These are phyloP conservation scores for Eupithecia inturbata DNA, from an alignment of 2,888 invertebrate genomes.

Conservation along the genomic window DNA sequence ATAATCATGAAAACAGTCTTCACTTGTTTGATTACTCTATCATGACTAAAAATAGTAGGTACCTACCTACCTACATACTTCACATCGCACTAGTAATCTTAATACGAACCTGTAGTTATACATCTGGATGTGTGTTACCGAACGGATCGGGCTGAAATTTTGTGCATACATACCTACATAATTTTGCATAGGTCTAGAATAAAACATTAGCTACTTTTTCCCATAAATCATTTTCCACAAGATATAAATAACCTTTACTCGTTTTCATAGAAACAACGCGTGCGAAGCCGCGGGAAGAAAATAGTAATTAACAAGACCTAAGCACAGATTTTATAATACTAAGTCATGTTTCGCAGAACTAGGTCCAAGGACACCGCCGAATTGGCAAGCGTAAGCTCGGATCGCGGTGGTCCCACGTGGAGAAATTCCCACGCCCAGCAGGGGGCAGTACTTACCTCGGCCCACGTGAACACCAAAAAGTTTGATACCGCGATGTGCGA, in stretches of 20 bases:
- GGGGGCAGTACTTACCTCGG: slow-evolving; percentile 55
- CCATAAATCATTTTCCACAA: not conserved
- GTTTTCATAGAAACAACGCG: not conserved
- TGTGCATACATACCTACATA: too few relatives aligned
- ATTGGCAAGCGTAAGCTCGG: slow-evolving; percentile 36
- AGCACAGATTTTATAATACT: too few relatives aligned
- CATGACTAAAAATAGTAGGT: too few relatives aligned
- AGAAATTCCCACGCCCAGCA: slow-evolving; percentile 67
- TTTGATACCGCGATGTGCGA: slow-evolving; percentile 52
- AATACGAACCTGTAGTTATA: too few relatives aligned
- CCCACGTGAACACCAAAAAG: slow-evolving; percentile 37
- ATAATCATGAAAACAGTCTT: too few relatives aligned
- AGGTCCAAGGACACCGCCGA: slow-evolving; percentile 18
- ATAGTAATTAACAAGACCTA: not conserved
- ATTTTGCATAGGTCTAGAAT: too few relatives aligned
- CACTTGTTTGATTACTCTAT: too few relatives aligned
- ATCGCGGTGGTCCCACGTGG: slow-evolving; percentile 65
- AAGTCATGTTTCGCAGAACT: not conserved
- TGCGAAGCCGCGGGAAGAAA: not conserved
- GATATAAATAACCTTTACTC: too few relatives aligned
- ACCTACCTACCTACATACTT: too few relatives aligned
- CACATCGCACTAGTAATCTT: too few relatives aligned
- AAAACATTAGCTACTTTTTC: not conserved
- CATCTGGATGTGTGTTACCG: too few relatives aligned
- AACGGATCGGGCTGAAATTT: too few relatives aligned